Evolutionary conservation across 2,797 vertebrate genomes (phyloP).

Genomic region (Channa striata): DNA sequence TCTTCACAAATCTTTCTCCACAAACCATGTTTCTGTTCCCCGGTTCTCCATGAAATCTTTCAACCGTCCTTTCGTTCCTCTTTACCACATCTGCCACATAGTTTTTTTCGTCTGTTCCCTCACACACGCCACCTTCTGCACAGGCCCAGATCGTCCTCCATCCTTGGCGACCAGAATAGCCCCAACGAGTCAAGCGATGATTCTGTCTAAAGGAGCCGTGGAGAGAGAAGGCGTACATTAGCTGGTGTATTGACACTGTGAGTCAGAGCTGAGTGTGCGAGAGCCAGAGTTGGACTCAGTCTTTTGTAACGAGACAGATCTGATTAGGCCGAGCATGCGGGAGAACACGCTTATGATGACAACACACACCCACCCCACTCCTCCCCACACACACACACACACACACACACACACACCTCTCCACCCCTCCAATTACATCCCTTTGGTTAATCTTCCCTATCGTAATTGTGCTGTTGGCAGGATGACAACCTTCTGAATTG

Average conservation of each 20-base stretch:
- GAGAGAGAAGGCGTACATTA: constrained; percentile 38
- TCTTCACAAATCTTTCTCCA: too few species aligned
- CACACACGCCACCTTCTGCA: constrained; percentile 7
- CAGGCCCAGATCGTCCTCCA: constrained; percentile 18
- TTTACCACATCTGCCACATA: not conserved
- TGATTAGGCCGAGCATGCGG: constrained; percentile 51
- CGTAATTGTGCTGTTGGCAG: constrained; percentile 49
- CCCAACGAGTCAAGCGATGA: constrained; percentile 55
- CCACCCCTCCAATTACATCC: constrained; percentile 67
- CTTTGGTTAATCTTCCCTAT: constrained; percentile 69
- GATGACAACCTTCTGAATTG: constrained; percentile 47
- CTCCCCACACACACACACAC: constrained; percentile 9
- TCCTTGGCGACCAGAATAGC: constrained; percentile 40
- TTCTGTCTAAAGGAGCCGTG: constrained; percentile 62
- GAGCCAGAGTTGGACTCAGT: constrained; percentile 45
- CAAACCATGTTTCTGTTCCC: too few species aligned
- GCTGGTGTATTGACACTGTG: constrained; percentile 35
- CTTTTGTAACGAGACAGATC: constrained; percentile 65
- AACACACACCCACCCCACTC: constrained; percentile 49
- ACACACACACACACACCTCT: constrained; percentile 22
- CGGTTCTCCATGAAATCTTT: too few species aligned
- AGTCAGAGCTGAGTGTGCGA: constrained; percentile 44
- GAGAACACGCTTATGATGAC: constrained; percentile 59
- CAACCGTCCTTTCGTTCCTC: too few species aligned
- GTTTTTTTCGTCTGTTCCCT: constrained; percentile 5